phyloP scores from a whole-genome alignment of 2,888 invertebrate genomes.

The Hermaeophaga mercurialis region DNA sequence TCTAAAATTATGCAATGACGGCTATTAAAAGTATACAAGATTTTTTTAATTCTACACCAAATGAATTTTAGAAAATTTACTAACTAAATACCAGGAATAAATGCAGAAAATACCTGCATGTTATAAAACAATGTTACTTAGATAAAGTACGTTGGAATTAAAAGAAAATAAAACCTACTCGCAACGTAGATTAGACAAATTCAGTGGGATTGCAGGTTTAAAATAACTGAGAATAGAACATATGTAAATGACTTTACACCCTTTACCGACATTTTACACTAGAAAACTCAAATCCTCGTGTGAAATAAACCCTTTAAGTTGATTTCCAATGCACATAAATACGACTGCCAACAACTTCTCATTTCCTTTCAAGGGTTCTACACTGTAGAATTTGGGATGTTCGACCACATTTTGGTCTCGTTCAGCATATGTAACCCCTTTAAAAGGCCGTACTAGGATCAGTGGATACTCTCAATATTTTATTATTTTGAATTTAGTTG shows the following conservation, averaged over 20 bases:
- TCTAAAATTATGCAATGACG: too few relatives aligned
- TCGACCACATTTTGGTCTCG: conserved; percentile 3
- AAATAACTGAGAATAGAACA: conserved; percentile 29
- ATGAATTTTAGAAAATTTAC: too few relatives aligned
- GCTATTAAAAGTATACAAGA: too few relatives aligned
- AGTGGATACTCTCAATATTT: conserved; percentile 5
- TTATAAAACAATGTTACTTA: conserved; percentile 22
- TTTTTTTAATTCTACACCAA: too few relatives aligned
- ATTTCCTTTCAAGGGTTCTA: conserved; percentile 20
- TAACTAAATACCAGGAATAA: too few relatives aligned
- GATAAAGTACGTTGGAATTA: conserved; percentile 22
- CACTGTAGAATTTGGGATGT: conserved; percentile 17
- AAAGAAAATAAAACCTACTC: conserved; percentile 18
- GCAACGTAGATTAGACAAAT: conserved; percentile 31
- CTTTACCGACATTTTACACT: conserved; percentile 20
- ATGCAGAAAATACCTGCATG: conserved; percentile 8
- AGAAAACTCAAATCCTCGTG: conserved; percentile 14
- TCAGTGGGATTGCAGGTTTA: conserved; percentile 24
- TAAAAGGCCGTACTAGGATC: conserved; percentile 1
- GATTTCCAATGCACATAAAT: conserved; percentile 23
- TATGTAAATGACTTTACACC: conserved; percentile 32
- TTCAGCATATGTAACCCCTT: conserved; percentile 18
- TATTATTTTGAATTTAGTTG: conserved; percentile 5
- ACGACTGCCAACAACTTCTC: conserved; percentile 19
- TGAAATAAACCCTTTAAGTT: conserved; percentile 11